phyloP scores from a whole-genome alignment of 1,140 invertebrate genomes.

The Monomorium pharaonis region DNA sequence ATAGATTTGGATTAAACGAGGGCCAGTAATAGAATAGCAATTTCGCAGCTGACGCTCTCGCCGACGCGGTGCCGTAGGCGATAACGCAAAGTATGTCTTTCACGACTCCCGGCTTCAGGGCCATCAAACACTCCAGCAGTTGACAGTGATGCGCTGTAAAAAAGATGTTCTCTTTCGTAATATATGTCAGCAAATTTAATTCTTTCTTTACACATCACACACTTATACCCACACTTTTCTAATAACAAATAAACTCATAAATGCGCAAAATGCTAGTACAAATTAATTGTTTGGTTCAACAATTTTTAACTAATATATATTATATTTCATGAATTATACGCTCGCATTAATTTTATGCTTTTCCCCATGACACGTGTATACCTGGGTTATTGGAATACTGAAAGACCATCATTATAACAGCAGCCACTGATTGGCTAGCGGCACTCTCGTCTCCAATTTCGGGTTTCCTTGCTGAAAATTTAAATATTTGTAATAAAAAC shows the following conservation, averaged over 20 bases:
- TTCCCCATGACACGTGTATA: conserved; percentile 75
- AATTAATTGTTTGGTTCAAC: not conserved
- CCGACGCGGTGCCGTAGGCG: conserved; percentile 97
- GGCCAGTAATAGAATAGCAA: conserved; percentile 99
- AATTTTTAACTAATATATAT: conserved; percentile 3
- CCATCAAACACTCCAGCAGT: conserved; percentile 97
- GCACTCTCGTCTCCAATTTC: conserved; percentile 92
- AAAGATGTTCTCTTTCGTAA: not conserved
- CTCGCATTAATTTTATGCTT: not conserved
- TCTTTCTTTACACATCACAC: not conserved
- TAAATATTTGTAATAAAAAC: not conserved
- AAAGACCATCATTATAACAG: conserved; percentile 98
- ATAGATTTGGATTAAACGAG: conserved; percentile 97
- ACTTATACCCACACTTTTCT: not conserved
- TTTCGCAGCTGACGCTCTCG: conserved; percentile 96
- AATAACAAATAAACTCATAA: not conserved
- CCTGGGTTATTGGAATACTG: conserved; percentile 97
- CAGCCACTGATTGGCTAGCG: conserved; percentile 95
- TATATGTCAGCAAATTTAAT: conserved; percentile 15
- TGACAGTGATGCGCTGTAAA: conserved; percentile 95
- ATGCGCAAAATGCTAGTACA: not conserved
- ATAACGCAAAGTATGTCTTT: conserved; percentile 98
- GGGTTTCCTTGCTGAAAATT: conserved; percentile 87
- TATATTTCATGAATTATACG: conserved; percentile 2
- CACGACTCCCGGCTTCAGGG: conserved; percentile 94